phyloP scores from a whole-genome alignment of 37 sponge, comb jelly and placozoan genomes.

The Halichondria panicea region DNA sequence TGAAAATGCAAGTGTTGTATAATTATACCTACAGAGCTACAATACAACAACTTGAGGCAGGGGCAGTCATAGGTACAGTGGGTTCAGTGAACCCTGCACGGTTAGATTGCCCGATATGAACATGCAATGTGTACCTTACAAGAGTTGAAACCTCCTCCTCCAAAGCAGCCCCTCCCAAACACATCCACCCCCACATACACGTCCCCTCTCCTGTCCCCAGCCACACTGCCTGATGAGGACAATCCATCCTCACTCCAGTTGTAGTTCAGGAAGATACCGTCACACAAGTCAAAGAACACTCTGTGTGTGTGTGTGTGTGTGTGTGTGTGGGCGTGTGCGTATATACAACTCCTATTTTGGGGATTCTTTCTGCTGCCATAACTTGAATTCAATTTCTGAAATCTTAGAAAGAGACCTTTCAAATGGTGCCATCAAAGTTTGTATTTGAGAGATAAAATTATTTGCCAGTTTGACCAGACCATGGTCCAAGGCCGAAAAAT shows the following conservation, averaged over 20 bases:
- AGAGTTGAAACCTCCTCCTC: conserved; percentile 87
- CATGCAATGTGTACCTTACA: conserved; percentile 38
- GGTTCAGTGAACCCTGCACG: background rate
- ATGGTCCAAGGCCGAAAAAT: too few species aligned
- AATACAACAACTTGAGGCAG: background rate
- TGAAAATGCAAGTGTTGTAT: background rate
- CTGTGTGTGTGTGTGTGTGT: too few species aligned
- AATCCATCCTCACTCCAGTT: conserved; percentile 78
- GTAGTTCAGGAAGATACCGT: conserved; percentile 99
- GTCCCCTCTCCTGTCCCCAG: conserved; percentile 58
- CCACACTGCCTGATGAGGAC: conserved; percentile 20
- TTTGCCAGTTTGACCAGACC: too few species aligned
- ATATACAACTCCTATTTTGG: too few species aligned
- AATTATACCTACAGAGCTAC: background rate
- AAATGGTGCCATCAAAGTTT: too few species aligned
- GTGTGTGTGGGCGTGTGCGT: too few species aligned
- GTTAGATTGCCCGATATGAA: background rate
- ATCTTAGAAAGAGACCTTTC: too few species aligned
- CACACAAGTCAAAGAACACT: conserved; percentile 88
- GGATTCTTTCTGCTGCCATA: too few species aligned
- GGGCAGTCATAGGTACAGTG: background rate
- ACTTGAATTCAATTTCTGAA: too few species aligned
- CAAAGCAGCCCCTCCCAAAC: conserved; percentile 90
- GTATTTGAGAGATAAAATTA: too few species aligned
- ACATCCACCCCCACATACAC: conserved; percentile 98